phyloP scores from a whole-genome alignment of 2,797 vertebrate genomes.

The Prionace glauca region DNA sequence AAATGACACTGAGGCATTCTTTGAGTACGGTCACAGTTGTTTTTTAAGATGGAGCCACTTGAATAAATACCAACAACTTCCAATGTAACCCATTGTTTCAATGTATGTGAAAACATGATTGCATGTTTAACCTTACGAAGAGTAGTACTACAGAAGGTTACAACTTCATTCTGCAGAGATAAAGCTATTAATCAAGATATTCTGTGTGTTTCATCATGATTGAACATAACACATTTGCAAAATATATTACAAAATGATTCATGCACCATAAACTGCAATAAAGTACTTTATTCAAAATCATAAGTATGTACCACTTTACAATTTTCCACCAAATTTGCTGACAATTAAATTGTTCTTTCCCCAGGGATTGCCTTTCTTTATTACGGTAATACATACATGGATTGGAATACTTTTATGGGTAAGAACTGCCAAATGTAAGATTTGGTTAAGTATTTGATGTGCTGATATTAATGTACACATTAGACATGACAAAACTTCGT shows the following conservation, averaged over 20 bases:
- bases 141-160: neutral
- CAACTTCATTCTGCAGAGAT: neutral
- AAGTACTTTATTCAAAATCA: neutral
- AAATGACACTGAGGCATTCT: neutral
- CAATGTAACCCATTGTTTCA: neutral
- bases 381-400: neutral
- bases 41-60: neutral
- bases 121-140: neutral
- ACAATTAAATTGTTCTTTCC: neutral
- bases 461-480: neutral
- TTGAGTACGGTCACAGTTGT: neutral
- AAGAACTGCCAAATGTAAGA: neutral
- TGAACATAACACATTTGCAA: neutral
- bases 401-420: neutral
- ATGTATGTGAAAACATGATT: neutral
- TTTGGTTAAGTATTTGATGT: neutral
- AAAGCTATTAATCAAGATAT: neutral
- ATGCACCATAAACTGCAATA: neutral
- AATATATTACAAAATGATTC: neutral
- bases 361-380: neutral
- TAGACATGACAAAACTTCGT: neutral
- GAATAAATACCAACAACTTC: neutral
- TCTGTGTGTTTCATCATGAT: neutral
- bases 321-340: constrained; percentile 4
- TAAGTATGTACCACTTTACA: neutral